Conservation (phyloP, 2,797 vertebrate species). For the Diglossa cyanea region DNA sequence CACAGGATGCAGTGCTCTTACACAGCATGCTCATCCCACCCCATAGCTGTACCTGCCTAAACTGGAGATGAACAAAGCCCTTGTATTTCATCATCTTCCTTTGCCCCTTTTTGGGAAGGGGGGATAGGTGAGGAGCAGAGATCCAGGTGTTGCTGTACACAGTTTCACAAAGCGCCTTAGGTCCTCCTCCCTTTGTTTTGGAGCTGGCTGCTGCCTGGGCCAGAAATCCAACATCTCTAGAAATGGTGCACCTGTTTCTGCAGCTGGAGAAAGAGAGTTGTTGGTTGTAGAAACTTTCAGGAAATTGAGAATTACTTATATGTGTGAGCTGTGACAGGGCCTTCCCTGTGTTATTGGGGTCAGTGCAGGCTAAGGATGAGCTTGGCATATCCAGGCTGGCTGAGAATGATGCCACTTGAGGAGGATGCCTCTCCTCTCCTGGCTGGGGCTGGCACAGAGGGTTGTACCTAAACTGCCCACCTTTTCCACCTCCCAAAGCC, state of each 20-base stretch:
- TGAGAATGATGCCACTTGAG: not conserved
- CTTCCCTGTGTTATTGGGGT: not conserved
- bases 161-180: not conserved
- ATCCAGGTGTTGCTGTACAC: not conserved
- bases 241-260: not conserved
- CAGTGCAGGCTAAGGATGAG: not conserved
- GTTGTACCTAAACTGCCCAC: not conserved
- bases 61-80: not conserved
- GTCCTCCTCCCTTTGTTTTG: not conserved
- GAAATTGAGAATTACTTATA: not conserved
- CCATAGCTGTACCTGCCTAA: not conserved
- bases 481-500: not conserved
- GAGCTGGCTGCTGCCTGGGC: not conserved
- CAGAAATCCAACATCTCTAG: not conserved
- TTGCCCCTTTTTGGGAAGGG: not conserved
- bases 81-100: not conserved
- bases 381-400: not conserved
- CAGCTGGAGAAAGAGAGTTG: not conserved
- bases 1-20: accelerated
- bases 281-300: not conserved
- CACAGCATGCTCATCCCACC: not conserved
- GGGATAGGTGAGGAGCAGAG: not conserved
- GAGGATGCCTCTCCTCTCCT: not conserved
- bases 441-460: not conserved
- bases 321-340: not conserved